A percentile compares a stretch with the other conserved stretches of the same genome.
Conservation (phyloP, 2,797 vertebrate species). For the Pempheris klunzingeri region DNA sequence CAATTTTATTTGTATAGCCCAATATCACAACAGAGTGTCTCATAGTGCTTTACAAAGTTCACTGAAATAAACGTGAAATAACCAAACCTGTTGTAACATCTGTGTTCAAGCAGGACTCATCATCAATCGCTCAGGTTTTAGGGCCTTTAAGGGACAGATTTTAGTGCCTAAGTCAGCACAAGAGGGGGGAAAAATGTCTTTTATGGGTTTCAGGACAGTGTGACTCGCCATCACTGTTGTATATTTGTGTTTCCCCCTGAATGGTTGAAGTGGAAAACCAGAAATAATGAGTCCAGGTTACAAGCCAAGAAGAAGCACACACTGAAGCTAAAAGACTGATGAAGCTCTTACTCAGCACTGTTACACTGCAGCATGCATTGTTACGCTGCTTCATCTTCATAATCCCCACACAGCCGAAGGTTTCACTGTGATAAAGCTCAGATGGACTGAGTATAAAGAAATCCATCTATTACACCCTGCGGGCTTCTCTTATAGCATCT, state of each 20-base stretch:
- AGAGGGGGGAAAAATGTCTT: no score
- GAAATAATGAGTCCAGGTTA: conserved; percentile 31
- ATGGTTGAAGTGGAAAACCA: neutral
- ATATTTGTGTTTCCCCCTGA: neutral
- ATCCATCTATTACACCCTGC: conserved; percentile 58
- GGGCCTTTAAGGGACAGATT: no score
- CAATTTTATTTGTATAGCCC: no score
- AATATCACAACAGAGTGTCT: no score
- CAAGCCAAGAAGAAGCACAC: conserved; percentile 5
- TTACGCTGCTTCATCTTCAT: conserved; percentile 42
- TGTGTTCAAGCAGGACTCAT: neutral
- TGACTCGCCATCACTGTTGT: neutral
- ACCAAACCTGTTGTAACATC: neutral
- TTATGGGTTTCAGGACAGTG: no score
- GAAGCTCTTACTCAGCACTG: conserved; percentile 48
- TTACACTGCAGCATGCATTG: conserved; percentile 26
- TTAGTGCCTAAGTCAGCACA: no score
- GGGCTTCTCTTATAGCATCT: conserved; percentile 28
- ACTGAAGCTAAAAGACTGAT: conserved; percentile 1
- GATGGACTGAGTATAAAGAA: conserved; percentile 46
- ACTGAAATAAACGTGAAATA: no score
- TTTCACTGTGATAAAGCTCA: conserved; percentile 45
- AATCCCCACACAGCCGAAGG: conserved; percentile 48
- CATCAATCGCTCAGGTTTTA: no score
- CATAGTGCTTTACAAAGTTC: no score